phyloP scores from a whole-genome alignment of 1,140 invertebrate species.

The Ceratosolen fusciceps region DNA sequence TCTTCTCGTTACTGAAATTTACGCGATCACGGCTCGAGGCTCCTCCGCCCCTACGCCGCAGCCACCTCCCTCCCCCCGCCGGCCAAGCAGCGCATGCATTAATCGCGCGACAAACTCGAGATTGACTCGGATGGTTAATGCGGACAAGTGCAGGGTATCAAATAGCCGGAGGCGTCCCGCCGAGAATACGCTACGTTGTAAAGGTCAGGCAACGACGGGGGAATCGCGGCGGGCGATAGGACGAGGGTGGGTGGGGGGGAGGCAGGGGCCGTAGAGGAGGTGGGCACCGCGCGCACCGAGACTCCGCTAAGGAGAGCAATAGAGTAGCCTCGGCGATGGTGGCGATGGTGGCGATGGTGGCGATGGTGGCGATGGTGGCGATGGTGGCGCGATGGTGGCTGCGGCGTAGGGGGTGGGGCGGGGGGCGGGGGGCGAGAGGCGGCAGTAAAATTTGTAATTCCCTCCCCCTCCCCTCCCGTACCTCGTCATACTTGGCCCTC shows the following conservation, averaged over 20 bases:
- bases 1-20: neutral
- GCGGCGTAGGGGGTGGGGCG: neutral
- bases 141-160: constrained; percentile 30
- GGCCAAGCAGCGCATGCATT: constrained; percentile 12
- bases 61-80: neutral
- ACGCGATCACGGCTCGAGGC: neutral
- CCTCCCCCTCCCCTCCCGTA: neutral
- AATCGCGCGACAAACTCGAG: constrained; percentile 13
- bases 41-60: neutral
- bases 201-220: constrained; percentile 35
- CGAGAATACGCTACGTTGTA: constrained; percentile 1
- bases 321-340: too few relatives aligned
- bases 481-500: too few relatives aligned
- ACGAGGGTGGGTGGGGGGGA: neutral
- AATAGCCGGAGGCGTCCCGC: neutral
- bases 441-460: neutral
- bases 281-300: too few relatives aligned
- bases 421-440: neutral
- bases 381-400: too few relatives aligned
- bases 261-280: neutral
- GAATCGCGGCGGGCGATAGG: constrained; percentile 26
- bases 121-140: constrained; percentile 52
- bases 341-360: too few relatives aligned
- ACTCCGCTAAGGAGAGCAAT: too few relatives aligned
- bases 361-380: too few relatives aligned